phyloP scores from a whole-genome alignment of 2,797 vertebrate species.

The Xenops minutus region DNA sequence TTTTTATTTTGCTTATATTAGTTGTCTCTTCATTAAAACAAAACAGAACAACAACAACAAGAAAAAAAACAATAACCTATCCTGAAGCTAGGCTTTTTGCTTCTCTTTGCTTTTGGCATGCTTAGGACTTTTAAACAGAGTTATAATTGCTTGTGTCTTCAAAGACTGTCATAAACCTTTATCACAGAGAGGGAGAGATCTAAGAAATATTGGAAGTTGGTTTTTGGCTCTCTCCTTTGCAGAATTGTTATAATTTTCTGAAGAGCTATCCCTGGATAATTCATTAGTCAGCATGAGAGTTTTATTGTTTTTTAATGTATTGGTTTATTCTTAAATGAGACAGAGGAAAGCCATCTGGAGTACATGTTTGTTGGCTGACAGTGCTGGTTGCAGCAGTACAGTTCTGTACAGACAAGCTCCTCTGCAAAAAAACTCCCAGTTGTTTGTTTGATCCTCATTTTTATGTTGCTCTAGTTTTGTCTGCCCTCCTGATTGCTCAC shows the following conservation, averaged over 20 bases:
- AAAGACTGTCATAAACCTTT: conserved; percentile 7
- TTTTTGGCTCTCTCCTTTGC: background rate
- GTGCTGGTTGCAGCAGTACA: background rate
- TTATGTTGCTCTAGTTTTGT: background rate
- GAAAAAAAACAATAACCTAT: background rate
- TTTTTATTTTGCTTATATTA: background rate
- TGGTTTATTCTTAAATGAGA: conserved; percentile 8
- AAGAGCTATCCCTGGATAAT: background rate
- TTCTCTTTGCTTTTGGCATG: background rate
- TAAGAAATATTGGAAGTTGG: background rate
- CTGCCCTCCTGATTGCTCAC: background rate
- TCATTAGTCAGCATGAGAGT: conserved; percentile 3
- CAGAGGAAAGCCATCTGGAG: conserved; percentile 12
- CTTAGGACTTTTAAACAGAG: background rate
- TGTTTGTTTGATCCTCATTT: conserved; percentile 15
- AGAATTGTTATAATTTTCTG: background rate
- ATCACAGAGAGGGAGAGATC: background rate
- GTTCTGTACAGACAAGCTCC: background rate
- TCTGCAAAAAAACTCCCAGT: background rate
- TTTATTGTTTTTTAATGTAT: conserved; percentile 32
- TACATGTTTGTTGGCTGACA: background rate
- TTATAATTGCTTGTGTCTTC: background rate
- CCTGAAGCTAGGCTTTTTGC: background rate
- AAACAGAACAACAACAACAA: too few relatives aligned
- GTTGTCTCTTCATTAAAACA: background rate